Conservation (phyloP, 2,797 vertebrate genomes). For the Micropoecilia bifurca region DNA sequence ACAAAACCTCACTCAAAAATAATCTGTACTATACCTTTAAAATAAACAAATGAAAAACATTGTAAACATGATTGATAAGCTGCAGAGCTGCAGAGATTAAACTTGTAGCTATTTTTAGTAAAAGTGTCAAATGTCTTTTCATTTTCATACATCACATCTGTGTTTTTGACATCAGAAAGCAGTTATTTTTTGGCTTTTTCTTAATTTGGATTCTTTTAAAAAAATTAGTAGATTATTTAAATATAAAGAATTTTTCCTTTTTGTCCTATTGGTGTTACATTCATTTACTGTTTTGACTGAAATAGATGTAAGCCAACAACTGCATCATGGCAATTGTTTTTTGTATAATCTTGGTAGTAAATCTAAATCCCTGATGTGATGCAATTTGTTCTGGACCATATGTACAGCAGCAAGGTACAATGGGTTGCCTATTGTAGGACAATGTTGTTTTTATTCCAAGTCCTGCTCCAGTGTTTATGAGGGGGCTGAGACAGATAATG, state of each 20-base stretch:
- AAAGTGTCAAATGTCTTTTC: background rate
- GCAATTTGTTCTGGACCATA: constrained; percentile 34
- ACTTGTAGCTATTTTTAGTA: background rate
- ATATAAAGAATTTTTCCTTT: background rate
- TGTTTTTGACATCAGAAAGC: background rate
- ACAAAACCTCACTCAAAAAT: background rate
- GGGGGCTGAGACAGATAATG: constrained; percentile 63
- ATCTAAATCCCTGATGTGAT: constrained; percentile 25
- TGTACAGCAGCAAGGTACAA: constrained; percentile 54
- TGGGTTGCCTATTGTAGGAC: constrained; percentile 58
- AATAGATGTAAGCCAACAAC: constrained; percentile 4
- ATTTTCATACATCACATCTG: background rate
- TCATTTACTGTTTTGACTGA: constrained; percentile 22
- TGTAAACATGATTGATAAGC: background rate
- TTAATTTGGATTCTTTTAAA: too few species aligned
- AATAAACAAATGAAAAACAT: background rate
- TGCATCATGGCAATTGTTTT: constrained; percentile 9
- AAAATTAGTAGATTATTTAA: background rate
- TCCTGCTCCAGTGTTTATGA: constrained; percentile 55
- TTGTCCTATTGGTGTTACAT: background rate
- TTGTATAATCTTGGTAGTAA: constrained; percentile 27
- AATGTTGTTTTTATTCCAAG: constrained; percentile 61
- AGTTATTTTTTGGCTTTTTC: background rate
- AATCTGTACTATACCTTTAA: background rate
- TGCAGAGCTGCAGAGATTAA: background rate